phyloP scores from a whole-genome alignment of 2,797 vertebrate genomes.

The Enteromius radiatus region DNA sequence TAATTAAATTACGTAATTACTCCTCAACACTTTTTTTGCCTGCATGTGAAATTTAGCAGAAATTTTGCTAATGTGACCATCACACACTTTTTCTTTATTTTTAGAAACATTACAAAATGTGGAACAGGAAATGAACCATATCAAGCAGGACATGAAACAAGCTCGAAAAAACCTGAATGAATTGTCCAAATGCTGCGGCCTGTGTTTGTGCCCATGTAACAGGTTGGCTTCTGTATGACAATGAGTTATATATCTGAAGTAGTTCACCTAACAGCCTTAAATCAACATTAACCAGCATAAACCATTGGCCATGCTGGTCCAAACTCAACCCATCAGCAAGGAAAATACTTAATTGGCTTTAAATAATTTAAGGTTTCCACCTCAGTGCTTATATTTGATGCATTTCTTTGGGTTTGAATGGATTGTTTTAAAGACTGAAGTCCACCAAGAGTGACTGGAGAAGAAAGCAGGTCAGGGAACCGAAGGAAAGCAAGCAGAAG shows the following conservation, averaged over 20 bases:
- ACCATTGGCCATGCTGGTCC: not conserved
- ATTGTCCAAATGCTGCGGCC: conserved; percentile 93
- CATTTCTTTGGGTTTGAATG: not conserved
- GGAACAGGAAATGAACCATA: conserved; percentile 93
- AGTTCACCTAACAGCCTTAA: not conserved
- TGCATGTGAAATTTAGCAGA: not conserved
- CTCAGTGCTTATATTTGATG: not conserved
- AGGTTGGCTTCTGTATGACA: conserved; percentile 74
- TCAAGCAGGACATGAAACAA: conserved; percentile 93
- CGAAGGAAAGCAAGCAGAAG: conserved; percentile 40
- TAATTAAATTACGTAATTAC: not conserved
- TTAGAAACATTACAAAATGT: conserved; percentile 88
- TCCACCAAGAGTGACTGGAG: conserved; percentile 86
- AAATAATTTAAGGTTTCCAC: not conserved
- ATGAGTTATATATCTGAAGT: not conserved
- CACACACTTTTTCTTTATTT: conserved; percentile 39
- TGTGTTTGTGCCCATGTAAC: conserved; percentile 93
- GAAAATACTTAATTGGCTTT: not conserved
- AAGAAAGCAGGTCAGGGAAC: conserved; percentile 87
- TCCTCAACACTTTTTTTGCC: not conserved
- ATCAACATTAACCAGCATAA: not conserved
- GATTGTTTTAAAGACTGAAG: conserved; percentile 76
- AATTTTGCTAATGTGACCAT: not conserved
- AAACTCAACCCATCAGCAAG: not conserved
- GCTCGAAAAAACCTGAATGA: conserved; percentile 94